Percentiles rank a stretch among this genome's conserved stretches.
phyloP scores from a whole-genome alignment of 2,888 invertebrate species.

The Tachina fera region DNA sequence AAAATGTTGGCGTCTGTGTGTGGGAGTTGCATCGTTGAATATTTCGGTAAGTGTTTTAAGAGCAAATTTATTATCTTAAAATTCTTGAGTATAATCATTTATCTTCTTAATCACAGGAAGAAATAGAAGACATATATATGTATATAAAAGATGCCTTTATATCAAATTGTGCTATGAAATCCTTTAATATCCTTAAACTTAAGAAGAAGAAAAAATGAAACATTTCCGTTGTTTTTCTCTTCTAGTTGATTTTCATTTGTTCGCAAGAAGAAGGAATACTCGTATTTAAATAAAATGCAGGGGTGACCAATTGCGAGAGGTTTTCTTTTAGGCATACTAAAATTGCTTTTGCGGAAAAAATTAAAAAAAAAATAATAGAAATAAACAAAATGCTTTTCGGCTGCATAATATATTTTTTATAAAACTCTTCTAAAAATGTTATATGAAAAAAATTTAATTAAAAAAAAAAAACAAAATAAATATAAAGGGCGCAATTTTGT shows the following conservation, averaged over 20 bases:
- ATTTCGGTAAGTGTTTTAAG: conserved; percentile 49
- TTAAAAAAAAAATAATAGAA: no score
- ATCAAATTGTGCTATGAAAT: conserved; percentile 60
- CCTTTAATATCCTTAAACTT: conserved; percentile 64
- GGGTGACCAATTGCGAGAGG: neutral
- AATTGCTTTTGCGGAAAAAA: neutral
- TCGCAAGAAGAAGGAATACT: conserved; percentile 17
- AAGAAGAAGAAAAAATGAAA: neutral
- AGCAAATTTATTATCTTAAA: conserved; percentile 59
- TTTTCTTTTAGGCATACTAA: neutral
- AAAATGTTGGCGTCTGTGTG: neutral
- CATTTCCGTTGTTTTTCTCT: conserved; percentile 19
- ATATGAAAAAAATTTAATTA: no score
- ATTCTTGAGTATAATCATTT: conserved; percentile 62
- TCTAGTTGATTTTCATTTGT: conserved; percentile 7
- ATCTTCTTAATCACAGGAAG: conserved; percentile 66
- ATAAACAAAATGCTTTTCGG: no score
- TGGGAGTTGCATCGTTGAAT: neutral
- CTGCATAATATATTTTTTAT: no score
- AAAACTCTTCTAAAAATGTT: no score
- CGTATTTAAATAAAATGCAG: conserved; percentile 5
- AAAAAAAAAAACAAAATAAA: no score
- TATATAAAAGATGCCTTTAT: conserved; percentile 43
- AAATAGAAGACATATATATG: conserved; percentile 13
- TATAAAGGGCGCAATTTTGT: no score